Conservation (phyloP, 1,140 invertebrate genomes). For the Pseudomyrmex pallidus region DNA sequence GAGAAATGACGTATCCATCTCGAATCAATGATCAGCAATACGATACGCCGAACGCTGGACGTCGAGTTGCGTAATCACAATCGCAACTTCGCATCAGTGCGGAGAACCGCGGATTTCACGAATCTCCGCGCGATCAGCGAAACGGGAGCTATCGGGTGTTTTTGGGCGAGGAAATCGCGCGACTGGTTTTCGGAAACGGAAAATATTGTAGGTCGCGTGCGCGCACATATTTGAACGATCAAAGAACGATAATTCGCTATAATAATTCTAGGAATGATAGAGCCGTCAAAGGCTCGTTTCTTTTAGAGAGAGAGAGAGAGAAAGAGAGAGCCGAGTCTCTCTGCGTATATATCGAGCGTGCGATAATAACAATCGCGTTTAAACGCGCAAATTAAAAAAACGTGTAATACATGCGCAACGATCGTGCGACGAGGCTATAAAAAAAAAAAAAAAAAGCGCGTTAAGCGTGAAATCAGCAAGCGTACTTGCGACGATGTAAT, state of each 20-base stretch:
- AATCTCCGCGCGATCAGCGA: constrained; percentile 68
- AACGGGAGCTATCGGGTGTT: constrained; percentile 53
- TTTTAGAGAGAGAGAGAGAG: neutral
- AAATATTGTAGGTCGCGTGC: neutral
- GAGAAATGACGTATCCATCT: constrained; percentile 47
- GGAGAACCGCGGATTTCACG: constrained; percentile 71
- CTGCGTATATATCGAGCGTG: neutral
- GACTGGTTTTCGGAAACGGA: constrained; percentile 19
- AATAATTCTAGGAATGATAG: neutral
- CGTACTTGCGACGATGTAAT: constrained; percentile 39
- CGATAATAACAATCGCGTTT: neutral
- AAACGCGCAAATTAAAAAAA: neutral
- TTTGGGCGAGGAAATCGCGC: constrained; percentile 29
- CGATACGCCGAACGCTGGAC: constrained; percentile 60
- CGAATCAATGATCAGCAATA: constrained; percentile 62
- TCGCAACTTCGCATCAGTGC: constrained; percentile 71
- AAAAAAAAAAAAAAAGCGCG: neutral
- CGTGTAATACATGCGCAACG: neutral
- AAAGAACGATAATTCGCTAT: constrained; percentile 4
- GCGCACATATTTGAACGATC: neutral
- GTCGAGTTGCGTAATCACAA: constrained; percentile 70
- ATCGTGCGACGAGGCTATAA: neutral
- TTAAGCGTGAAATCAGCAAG: constrained; percentile 6
- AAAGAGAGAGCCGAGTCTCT: too few species aligned
- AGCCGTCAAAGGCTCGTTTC: neutral